Evolutionary conservation across 35 echinoderm and acorn worm species (phyloP).

Genomic region (Apostichopus parvimensis): DNA sequence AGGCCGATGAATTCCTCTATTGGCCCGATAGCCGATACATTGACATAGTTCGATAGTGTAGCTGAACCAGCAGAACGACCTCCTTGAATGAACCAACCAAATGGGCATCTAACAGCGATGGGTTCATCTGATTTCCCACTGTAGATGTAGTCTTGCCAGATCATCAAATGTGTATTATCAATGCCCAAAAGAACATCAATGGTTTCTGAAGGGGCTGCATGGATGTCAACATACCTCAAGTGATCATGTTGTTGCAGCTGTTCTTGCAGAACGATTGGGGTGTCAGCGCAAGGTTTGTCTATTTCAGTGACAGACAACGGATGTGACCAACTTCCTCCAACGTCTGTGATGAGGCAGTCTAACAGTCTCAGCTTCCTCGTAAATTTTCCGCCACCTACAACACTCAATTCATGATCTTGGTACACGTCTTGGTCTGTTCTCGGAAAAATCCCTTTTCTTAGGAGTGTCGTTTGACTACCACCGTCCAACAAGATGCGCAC

Average conservation of each 20-base stretch:
- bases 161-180: conserved; percentile 63
- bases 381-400: conserved; percentile 66
- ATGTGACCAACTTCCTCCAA: conserved; percentile 6
- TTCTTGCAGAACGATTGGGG: conserved; percentile 48
- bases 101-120: conserved; percentile 65
- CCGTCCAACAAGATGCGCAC: conserved; percentile 79
- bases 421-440: conserved; percentile 55
- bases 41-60: conserved; percentile 68
- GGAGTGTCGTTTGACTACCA: conserved; percentile 72
- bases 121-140: conserved; percentile 22
- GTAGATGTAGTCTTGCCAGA: conserved; percentile 34
- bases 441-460: conserved; percentile 73
- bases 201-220: conserved; percentile 59
- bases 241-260: conserved; percentile 60
- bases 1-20: conserved; percentile 73
- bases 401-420: conserved; percentile 77
- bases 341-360: conserved; percentile 75
- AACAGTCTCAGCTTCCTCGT: conserved; percentile 67
- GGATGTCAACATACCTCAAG: conserved; percentile 50
- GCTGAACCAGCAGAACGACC: conserved; percentile 35
- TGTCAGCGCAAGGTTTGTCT: conserved; percentile 66
- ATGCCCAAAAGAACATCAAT: conserved; percentile 78
- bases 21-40: conserved; percentile 66
- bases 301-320: conserved; percentile 75
- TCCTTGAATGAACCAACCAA: conserved; percentile 77